Percentiles rank a stretch among this genome's conserved stretches.
These are phyloP conservation scores for Tetramorium bicarinatum DNA, from an alignment of 2,888 invertebrate species.

Conservation along the genomic window DNA sequence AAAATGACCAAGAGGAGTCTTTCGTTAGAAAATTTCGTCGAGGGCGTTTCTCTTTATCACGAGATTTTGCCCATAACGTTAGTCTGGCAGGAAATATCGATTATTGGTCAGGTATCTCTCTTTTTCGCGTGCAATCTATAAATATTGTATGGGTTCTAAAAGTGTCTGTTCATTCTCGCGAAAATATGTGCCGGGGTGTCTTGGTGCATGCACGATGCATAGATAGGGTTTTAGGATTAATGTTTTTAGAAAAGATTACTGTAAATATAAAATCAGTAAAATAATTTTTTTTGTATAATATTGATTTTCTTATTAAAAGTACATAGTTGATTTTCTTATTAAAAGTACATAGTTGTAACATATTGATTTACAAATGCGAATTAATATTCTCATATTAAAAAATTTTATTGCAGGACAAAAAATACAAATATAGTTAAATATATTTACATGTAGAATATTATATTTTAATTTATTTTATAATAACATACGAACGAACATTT, in stretches of 20 bases:
- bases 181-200: constrained; percentile 35
- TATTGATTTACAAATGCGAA: background rate
- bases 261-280: background rate
- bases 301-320: background rate
- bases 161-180: constrained; percentile 50
- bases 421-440: background rate
- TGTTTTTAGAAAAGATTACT: background rate
- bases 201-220: background rate
- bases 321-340: background rate
- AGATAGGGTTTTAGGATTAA: constrained; percentile 36
- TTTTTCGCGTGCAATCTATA: constrained; percentile 50
- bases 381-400: constrained; percentile 5
- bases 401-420: background rate
- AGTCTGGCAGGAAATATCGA: constrained; percentile 45
- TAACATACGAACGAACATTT: background rate
- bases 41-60: constrained; percentile 18
- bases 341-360: background rate
- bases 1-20: constrained; percentile 16
- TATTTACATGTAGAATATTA: constrained; percentile 3
- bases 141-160: constrained; percentile 52
- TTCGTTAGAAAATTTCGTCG: constrained; percentile 42
- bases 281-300: constrained; percentile 1
- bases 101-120: constrained; percentile 50
- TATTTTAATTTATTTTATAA: background rate
- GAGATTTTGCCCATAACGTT: constrained; percentile 34